Base-by-base conservation (phyloP, 2,888 invertebrate genomes). In the Aricia artaxerxes region DNA sequence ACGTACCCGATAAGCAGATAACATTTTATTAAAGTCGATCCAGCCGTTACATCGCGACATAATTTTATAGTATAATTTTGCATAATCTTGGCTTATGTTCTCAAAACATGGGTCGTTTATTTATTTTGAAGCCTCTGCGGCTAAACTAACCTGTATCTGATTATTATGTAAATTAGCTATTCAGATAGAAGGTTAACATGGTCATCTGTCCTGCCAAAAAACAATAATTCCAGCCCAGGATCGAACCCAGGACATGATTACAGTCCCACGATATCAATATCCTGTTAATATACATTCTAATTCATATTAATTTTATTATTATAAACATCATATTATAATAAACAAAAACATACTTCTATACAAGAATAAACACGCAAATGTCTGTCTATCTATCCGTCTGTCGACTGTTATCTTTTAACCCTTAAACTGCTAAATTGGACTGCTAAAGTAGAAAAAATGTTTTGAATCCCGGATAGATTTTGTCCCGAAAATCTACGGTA, bases 131-230 rank as follows among this genome's bases (percentile, higher is more conserved):
- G 16, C 61, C 78, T 60, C 81, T 88, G 83, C 84, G 85, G 87
- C 86, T 61, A 78, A 35, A 11, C 60, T 82, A 79, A 78, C 84
- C 86, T 86, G 76, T 49, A 49, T 40, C 86, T 89, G 84, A 89
- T 91, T 85, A 92, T 93, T 92, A 93, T 92, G 92, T 87, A 91
- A 92, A 92, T 93, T 86, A 83, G 80, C 82, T 79, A 83, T 79
- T 87, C 86, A 53, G 76, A 76, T 76, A 11, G 53, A 76, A 76
- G 85, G 60, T 90, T 89, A 90, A 90, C 89, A 89, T 89, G 88
- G 85, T 89, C 91, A 91, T 91, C 91, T 92, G 92, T 92, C 91
- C 87, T 83, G 86, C 80, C 80, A 84, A 84, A 80, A 81, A 75
- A 78, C 78, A 49, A 78, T 79, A 77, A 80, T 73, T 57, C 75